Conservation (phyloP, 1,140 invertebrate genomes). For the Magallana ariakensis region DNA sequence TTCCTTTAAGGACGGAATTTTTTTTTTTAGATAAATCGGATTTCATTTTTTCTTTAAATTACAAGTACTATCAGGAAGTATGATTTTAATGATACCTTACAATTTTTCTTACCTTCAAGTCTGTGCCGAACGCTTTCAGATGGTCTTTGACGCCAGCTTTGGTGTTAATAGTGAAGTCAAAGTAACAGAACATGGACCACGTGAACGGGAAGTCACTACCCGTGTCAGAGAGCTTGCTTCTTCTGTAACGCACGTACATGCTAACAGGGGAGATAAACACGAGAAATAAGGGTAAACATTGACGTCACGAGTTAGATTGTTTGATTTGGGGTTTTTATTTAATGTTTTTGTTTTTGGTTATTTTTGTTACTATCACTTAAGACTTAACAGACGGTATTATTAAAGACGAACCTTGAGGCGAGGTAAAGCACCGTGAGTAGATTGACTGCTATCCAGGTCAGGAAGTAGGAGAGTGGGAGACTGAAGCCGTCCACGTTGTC, state of each 20-base stretch:
- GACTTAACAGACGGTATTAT: background rate
- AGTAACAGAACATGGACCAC: conserved; percentile 55
- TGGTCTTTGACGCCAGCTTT: conserved; percentile 55
- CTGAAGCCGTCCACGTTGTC: conserved; percentile 81
- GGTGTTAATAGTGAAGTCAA: conserved; percentile 58
- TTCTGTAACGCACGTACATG: conserved; percentile 61
- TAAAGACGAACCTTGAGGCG: conserved; percentile 83
- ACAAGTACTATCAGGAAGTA: no score
- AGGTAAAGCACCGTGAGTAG: conserved; percentile 83
- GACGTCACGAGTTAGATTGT: background rate
- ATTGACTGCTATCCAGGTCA: conserved; percentile 84
- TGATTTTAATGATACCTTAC: background rate
- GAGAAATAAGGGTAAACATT: background rate
- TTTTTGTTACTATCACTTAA: background rate
- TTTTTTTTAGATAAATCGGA: no score
- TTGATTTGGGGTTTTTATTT: no score
- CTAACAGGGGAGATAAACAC: conserved; percentile 31
- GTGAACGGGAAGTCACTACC: conserved; percentile 61
- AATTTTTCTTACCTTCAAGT: conserved; percentile 55
- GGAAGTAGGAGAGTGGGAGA: conserved; percentile 86
- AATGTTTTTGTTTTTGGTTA: background rate
- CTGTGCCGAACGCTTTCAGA: conserved; percentile 54
- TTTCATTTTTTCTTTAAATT: no score
- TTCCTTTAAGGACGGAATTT: background rate
- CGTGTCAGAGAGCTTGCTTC: conserved; percentile 54